Base-by-base conservation (phyloP, 2,888 invertebrate species). In the Drosophila neotestacea region DNA sequence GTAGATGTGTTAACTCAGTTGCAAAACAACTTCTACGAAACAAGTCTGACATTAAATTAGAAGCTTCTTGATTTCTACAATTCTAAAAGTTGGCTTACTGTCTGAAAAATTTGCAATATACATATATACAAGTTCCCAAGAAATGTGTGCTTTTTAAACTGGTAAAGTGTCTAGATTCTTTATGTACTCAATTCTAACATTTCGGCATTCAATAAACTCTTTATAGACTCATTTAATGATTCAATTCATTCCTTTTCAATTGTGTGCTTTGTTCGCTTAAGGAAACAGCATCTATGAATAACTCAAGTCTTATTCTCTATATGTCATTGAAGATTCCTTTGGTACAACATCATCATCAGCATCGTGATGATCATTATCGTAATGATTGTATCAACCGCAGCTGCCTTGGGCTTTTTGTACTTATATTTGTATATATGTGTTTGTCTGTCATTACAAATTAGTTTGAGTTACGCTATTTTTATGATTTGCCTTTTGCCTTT, bases 401-500 rank as follows among this genome's bases (percentile, higher is more conserved):
- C 73, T 71, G 73, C 73, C 81, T 71, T 10, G 28, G 68, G 65
- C 76, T 70, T 68, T 70, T 78, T 82, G 63, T 56, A 30, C 22
- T 22, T 3, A 22, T 22, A 22, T 22, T 6, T 64, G 59, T 32
- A 6, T 34, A 10, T 4, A 1, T 50, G 39, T 63, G 16, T 63
- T 41, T 56, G 73, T 84, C 85, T 85, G 83, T 88, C 83, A 82
- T 73, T 88, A 80, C 73, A 77, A 84, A 87, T 87, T 79, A 85
- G 71, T 73, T 76, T 76, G 65, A 71, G 73, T 77, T 47, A 47
- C 64, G 50, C 69, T 64, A 79, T 62, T 80, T 79, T 62, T 70
- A 79, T 55, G 62, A 64, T 56, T 58, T 59, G 52, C 54, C 60
- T 70, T 22, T 22, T 22, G 22, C 3, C 3, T 22, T 46, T 65